A percentile compares a stretch with the other conserved stretches of the same genome.
Evolutionary conservation across 2,797 vertebrate genomes (phyloP).

Genomic region (Lacerta viridis): DNA sequence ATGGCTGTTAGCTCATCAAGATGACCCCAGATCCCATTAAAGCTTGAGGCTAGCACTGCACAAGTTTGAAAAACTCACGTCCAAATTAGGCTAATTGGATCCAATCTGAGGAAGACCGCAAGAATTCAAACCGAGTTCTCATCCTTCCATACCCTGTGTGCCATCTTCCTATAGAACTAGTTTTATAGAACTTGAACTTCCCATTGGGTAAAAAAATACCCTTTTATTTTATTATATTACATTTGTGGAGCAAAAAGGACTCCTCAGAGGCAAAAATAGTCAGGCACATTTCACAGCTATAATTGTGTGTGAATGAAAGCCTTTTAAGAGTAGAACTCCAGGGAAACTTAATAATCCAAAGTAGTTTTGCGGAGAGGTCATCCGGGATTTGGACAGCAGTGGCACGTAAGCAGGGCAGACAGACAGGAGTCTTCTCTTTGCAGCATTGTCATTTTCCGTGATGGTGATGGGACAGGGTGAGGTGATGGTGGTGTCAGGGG

Average conservation of each 20-base stretch:
- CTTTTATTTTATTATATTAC: slow-evolving; percentile 10
- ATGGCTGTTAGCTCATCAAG: neutral
- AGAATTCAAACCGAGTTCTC: slow-evolving; percentile 37
- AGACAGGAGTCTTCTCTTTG: too few relatives aligned
- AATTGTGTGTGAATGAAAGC: slow-evolving; percentile 40
- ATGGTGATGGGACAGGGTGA: too few relatives aligned
- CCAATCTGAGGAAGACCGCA: slow-evolving; percentile 34
- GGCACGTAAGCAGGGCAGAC: too few relatives aligned
- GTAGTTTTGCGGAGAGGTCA: neutral
- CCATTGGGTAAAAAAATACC: slow-evolving; percentile 21
- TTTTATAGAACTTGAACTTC: slow-evolving; percentile 30
- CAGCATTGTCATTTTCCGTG: too few relatives aligned
- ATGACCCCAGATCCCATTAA: slow-evolving; percentile 41
- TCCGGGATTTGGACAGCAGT: too few relatives aligned
- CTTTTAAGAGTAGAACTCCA: slow-evolving; percentile 49
- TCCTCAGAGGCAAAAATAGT: slow-evolving; percentile 44
- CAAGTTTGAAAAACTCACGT: slow-evolving; percentile 7
- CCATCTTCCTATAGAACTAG: slow-evolving; percentile 9
- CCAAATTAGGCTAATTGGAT: slow-evolving; percentile 42
- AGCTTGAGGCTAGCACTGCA: slow-evolving; percentile 26
- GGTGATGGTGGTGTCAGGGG: too few relatives aligned
- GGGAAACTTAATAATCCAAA: slow-evolving; percentile 58
- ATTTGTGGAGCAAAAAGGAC: slow-evolving; percentile 46
- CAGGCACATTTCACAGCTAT: slow-evolving; percentile 33
- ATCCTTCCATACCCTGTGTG: slow-evolving; percentile 29